A percentile compares a stretch with the other conserved stretches of the same genome.
Evolutionary conservation across 2,888 invertebrate species (phyloP).

Genomic region (Noctua pronuba): DNA sequence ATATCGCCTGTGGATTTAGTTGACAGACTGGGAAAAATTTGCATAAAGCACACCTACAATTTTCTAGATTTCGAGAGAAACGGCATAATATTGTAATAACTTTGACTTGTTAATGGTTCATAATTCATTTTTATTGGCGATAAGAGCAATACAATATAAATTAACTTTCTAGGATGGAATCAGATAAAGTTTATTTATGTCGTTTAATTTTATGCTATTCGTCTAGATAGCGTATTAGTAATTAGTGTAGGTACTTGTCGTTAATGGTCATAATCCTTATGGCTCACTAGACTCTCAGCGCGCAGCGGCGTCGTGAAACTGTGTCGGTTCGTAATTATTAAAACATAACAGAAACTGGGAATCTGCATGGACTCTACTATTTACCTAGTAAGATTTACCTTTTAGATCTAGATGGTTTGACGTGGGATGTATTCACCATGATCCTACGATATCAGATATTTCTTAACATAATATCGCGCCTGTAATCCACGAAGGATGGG

Average conservation of each 20-base stretch:
- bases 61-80: slow-evolving; percentile 28
- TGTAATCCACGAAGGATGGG: no score
- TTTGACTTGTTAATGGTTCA: slow-evolving; percentile 8
- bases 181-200: background rate
- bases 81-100: slow-evolving; percentile 2
- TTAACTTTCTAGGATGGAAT: slow-evolving; percentile 43
- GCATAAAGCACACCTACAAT: slow-evolving; percentile 10
- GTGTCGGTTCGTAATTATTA: background rate
- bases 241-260: background rate
- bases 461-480: background rate
- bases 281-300: background rate
- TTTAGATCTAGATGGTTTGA: background rate
- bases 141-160: slow-evolving; percentile 13
- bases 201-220: background rate
- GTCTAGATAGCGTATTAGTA: background rate
- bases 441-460: background rate
- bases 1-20: background rate
- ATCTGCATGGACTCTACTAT: background rate
- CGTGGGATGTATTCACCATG: background rate
- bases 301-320: background rate
- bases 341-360: background rate
- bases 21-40: slow-evolving; percentile 16
- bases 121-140: slow-evolving; percentile 30
- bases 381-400: background rate
- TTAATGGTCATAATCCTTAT: no score